Evolutionary conservation across 1,140 invertebrate genomes (phyloP).

Genomic region (Calephelis nemesis): DNA sequence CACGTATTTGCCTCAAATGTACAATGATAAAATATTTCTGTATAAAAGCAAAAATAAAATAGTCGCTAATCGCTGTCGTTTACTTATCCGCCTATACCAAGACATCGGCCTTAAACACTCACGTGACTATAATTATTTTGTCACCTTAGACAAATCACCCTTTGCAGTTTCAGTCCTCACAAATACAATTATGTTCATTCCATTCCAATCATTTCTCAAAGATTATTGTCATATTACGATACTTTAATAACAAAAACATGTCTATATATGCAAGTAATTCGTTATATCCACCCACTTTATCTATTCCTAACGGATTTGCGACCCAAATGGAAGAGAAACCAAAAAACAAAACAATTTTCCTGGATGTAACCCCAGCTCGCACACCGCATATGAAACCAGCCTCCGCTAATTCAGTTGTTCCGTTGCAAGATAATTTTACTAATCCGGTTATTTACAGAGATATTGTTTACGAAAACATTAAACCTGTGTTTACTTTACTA

Average conservation of each 20-base stretch:
- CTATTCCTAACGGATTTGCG: constrained; percentile 58
- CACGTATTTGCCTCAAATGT: too few relatives aligned
- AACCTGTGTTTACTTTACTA: constrained; percentile 80
- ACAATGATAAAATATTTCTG: too few relatives aligned
- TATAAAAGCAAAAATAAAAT: not conserved
- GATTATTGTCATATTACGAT: constrained; percentile 30
- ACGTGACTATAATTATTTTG: constrained; percentile 60
- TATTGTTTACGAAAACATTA: constrained; percentile 81
- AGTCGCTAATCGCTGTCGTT: not conserved
- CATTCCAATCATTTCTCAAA: constrained; percentile 28
- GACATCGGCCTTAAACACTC: constrained; percentile 32
- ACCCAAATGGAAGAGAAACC: constrained; percentile 53
- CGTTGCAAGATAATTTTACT: constrained; percentile 60
- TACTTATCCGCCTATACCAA: not conserved
- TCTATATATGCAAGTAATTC: constrained; percentile 53
- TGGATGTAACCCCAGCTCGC: constrained; percentile 58
- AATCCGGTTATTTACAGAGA: constrained; percentile 62
- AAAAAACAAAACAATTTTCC: constrained; percentile 59
- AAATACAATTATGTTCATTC: constrained; percentile 38
- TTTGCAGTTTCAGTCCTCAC: constrained; percentile 27
- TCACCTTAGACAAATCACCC: constrained; percentile 64
- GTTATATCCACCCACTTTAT: constrained; percentile 45
- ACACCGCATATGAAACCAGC: constrained; percentile 47
- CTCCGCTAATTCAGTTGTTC: constrained; percentile 50
- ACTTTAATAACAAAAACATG: constrained; percentile 40